Conservation (phyloP, 2,888 invertebrate genomes). For the Nemoura dubitans region DNA sequence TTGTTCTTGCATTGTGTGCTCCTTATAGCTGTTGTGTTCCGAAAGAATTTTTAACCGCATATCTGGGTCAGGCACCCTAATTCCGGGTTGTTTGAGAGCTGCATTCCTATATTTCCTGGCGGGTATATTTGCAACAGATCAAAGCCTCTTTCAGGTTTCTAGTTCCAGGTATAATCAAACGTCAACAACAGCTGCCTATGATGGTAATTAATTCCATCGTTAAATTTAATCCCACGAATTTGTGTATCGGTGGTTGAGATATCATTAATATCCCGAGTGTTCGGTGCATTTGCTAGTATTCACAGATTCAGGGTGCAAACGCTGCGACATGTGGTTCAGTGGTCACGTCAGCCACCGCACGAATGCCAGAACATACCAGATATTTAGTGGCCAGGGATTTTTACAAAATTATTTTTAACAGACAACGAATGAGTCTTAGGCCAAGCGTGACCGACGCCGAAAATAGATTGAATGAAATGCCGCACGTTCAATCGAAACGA, state of each 20-base stretch:
- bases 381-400: not conserved
- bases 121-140: not conserved
- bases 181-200: not conserved
- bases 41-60: too few relatives aligned
- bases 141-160: not conserved
- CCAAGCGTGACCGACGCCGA: not conserved
- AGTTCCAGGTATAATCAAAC: not conserved
- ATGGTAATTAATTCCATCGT: not conserved
- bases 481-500: not conserved
- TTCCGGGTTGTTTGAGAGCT: not conserved
- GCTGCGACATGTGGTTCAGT: not conserved
- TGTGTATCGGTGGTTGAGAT: not conserved
- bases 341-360: not conserved
- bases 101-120: not conserved
- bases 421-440: conserved; percentile 5
- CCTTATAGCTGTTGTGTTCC: not conserved
- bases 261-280: too few relatives aligned
- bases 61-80: not conserved
- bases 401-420: conserved; percentile 4
- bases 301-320: not conserved
- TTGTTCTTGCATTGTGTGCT: not conserved
- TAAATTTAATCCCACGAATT: not conserved
- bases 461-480: conserved; percentile 5
- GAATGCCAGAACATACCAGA: not conserved
- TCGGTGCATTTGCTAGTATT: too few relatives aligned